Conservation (phyloP, 2,113 vertebrate genomes). For the Poecile atricapillus region DNA sequence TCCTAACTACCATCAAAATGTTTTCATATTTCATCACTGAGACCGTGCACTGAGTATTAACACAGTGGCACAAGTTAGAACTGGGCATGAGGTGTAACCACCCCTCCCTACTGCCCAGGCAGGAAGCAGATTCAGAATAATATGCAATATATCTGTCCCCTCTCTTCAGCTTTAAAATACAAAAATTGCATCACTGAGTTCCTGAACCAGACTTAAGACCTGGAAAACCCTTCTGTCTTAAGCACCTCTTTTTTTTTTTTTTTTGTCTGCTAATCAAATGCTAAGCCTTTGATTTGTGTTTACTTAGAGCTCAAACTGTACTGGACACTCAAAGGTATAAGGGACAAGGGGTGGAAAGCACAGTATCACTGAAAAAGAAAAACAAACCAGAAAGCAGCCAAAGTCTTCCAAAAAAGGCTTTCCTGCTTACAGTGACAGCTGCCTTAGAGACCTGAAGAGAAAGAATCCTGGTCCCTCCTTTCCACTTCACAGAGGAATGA, state of each 20-base stretch:
- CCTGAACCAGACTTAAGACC: background rate
- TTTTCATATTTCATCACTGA: constrained; percentile 1
- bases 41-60: background rate
- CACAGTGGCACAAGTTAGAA: background rate
- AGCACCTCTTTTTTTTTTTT: background rate
- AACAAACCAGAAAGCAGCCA: background rate
- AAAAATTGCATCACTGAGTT: background rate
- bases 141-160: background rate
- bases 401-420: background rate
- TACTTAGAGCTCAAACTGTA: background rate
- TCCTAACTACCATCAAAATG: constrained; percentile 49
- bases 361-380: background rate
- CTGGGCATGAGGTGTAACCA: background rate
- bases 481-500: background rate
- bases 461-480: background rate
- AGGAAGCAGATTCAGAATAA: background rate
- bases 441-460: background rate
- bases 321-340: background rate
- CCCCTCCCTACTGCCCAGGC: background rate
- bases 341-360: background rate
- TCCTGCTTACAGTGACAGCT: background rate
- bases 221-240: background rate
- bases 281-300: background rate
- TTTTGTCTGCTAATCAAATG: background rate
- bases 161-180: background rate